Conservation (phyloP, 2,113 vertebrate species). For the Holacanthus passer region DNA sequence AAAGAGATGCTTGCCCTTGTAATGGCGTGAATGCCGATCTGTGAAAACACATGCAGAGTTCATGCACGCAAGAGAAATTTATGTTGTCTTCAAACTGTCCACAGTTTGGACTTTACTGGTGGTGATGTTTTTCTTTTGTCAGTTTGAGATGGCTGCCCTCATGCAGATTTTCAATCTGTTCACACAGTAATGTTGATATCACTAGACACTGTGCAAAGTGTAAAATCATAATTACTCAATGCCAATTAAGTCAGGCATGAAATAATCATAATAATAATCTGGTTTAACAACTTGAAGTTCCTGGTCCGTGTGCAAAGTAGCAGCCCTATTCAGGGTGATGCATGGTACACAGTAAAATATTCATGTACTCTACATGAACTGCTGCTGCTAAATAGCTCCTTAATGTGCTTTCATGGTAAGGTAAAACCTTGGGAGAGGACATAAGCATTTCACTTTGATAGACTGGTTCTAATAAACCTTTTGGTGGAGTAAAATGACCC, state of each 20-base stretch:
- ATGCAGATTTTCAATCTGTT: neutral
- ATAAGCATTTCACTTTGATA: neutral
- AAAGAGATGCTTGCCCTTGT: conserved; percentile 51
- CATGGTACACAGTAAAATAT: neutral
- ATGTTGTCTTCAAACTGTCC: neutral
- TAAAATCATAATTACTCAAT: neutral
- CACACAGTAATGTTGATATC: neutral
- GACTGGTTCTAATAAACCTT: neutral
- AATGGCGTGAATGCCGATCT: conserved; percentile 38
- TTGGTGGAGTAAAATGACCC: neutral
- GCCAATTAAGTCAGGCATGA: neutral
- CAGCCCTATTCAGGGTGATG: neutral
- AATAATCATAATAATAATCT: neutral
- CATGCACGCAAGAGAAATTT: conserved; percentile 6
- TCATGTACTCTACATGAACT: neutral
- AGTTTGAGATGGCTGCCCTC: neutral
- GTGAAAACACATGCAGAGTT: conserved; percentile 33
- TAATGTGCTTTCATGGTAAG: conserved; percentile 7
- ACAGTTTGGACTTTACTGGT: neutral
- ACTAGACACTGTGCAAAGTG: neutral
- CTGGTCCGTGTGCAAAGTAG: neutral
- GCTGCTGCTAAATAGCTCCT: neutral
- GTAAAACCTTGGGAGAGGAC: neutral
- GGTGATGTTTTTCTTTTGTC: neutral
- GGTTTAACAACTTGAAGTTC: neutral